Percentiles rank a stretch among this genome's conserved stretches.
These are phyloP conservation scores for Pseudomyrmex flavicornis DNA, from an alignment of 1,140 invertebrate species.

Conservation along the genomic window DNA sequence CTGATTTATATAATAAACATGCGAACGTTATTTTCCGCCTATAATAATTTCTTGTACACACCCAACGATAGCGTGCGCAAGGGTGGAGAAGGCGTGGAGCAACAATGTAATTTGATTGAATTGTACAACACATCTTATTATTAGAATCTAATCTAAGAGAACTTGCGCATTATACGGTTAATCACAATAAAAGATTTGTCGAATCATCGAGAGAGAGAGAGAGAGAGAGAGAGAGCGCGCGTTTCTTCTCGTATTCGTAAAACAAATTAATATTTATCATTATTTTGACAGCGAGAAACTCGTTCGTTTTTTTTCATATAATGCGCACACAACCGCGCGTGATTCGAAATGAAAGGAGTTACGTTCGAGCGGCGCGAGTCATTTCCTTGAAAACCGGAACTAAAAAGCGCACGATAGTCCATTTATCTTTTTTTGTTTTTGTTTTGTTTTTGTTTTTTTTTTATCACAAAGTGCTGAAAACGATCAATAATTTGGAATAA, in stretches of 20 bases:
- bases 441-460: not conserved
- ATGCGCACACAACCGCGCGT: not conserved
- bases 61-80: conserved; percentile 57
- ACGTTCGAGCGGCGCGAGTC: not conserved
- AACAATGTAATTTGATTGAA: conserved; percentile 37
- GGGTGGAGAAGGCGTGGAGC: not conserved
- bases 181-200: not conserved
- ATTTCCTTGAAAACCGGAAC: not conserved
- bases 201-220: not conserved
- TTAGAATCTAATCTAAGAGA: conserved; percentile 5
- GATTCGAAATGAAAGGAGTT: no score
- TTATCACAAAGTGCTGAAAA: not conserved
- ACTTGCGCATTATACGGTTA: conserved; percentile 6
- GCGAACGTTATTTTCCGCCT: conserved; percentile 50
- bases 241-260: not conserved
- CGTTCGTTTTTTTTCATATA: not conserved
- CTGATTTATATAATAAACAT: conserved; percentile 20
- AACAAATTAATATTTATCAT: not conserved
- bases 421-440: not conserved
- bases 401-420: not conserved
- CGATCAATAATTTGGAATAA: conserved; percentile 22
- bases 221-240: not conserved
- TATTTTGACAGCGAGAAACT: not conserved
- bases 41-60: conserved; percentile 63
- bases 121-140: not conserved